phyloP scores from a whole-genome alignment of 2,888 invertebrate species.

The Brachyopa scutellaris region DNA sequence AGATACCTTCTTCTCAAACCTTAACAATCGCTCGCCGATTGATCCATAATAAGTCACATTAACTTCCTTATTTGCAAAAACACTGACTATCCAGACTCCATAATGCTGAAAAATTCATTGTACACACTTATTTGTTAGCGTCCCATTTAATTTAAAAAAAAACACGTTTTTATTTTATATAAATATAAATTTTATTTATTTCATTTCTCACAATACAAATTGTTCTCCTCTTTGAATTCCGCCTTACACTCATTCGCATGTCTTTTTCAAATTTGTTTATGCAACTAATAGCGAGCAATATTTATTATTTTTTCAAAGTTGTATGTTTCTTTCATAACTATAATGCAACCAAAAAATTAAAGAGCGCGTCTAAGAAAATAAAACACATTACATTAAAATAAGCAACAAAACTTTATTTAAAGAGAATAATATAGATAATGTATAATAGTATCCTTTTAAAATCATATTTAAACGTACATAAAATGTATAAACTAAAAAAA shows the following conservation, averaged over 20 bases:
- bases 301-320: neutral
- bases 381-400: constrained; percentile 41
- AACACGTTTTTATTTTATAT: constrained; percentile 30
- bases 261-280: neutral
- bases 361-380: too few species aligned
- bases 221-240: constrained; percentile 23
- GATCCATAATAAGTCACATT: too few species aligned
- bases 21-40: too few species aligned
- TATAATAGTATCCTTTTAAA: constrained; percentile 29
- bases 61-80: too few species aligned
- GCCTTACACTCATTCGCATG: constrained; percentile 26
- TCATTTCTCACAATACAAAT: constrained; percentile 51
- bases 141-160: too few species aligned
- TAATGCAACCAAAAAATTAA: constrained; percentile 7
- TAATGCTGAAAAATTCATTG: too few species aligned
- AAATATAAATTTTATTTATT: constrained; percentile 69
- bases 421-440: constrained; percentile 27
- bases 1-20: too few species aligned
- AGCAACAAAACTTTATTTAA: constrained; percentile 65
- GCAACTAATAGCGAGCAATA: neutral
- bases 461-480: constrained; percentile 45
- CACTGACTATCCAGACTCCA: too few species aligned
- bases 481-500: constrained; percentile 44
- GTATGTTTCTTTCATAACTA: neutral
- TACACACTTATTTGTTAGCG: too few species aligned